Percentiles rank a stretch among this genome's conserved stretches.
Evolutionary conservation across 2,113 vertebrate genomes (phyloP).

Genomic region (Xenopus borealis): DNA sequence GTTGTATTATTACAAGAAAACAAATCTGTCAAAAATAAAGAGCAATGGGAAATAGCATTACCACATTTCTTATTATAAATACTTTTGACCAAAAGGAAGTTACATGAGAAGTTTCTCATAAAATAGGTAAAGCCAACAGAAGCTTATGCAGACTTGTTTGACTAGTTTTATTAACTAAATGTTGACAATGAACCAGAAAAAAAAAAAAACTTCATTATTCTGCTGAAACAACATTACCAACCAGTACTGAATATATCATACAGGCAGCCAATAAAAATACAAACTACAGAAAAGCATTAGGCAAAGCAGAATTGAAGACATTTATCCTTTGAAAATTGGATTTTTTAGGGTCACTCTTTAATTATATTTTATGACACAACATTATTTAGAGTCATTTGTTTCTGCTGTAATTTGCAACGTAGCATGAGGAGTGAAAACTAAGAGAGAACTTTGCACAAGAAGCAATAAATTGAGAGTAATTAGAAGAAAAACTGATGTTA

Average conservation of each 20-base stretch:
- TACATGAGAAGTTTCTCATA: too few relatives aligned
- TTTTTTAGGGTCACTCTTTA: slow-evolving; percentile 37
- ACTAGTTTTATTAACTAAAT: too few relatives aligned
- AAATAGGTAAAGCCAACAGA: too few relatives aligned
- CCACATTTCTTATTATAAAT: too few relatives aligned
- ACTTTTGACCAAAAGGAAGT: too few relatives aligned
- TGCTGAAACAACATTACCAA: neutral
- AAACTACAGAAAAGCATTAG: neutral
- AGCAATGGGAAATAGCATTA: too few relatives aligned
- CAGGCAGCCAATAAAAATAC: neutral
- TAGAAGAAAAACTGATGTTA: slow-evolving; percentile 42
- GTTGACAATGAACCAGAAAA: too few relatives aligned
- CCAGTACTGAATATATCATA: neutral
- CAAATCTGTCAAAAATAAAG: too few relatives aligned
- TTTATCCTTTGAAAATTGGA: slow-evolving; percentile 22
- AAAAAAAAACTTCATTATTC: neutral
- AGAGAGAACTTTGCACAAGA: slow-evolving; percentile 30
- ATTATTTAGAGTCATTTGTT: slow-evolving; percentile 42
- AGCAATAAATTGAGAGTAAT: slow-evolving; percentile 43
- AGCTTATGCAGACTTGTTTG: too few relatives aligned
- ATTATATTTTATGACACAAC: slow-evolving; percentile 35
- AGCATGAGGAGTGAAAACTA: slow-evolving; percentile 27
- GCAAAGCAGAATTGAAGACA: neutral
- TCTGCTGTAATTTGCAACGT: slow-evolving; percentile 35
- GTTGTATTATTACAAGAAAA: too few relatives aligned